Conservation (phyloP, 2,888 invertebrate species). For the Eugnorisma glareosa region DNA sequence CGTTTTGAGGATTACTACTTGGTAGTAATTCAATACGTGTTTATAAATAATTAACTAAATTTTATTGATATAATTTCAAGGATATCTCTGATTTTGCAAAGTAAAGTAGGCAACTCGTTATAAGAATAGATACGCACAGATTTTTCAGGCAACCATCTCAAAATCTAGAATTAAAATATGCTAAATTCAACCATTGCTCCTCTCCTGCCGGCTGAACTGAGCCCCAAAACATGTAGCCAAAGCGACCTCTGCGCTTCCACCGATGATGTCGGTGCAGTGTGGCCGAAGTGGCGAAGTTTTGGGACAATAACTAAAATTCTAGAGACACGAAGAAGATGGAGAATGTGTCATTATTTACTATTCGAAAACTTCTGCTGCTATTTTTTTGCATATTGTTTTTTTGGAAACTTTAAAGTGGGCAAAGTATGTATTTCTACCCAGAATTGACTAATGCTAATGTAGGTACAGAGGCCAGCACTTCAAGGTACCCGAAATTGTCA, state of each 20-base stretch:
- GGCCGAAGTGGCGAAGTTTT: background rate
- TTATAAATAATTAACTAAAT: background rate
- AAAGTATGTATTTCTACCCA: background rate
- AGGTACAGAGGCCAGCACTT: background rate
- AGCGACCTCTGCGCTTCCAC: background rate
- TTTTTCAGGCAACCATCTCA: background rate
- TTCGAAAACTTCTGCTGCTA: background rate
- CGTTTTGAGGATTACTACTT: background rate
- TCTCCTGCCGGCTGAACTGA: background rate
- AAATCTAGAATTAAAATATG: background rate
- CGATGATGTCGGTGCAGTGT: background rate
- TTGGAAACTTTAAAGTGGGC: background rate
- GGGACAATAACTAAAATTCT: background rate
- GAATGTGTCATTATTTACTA: background rate
- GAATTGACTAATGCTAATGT: background rate
- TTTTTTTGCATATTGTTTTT: background rate
- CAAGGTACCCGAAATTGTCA: too few species aligned
- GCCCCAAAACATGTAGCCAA: background rate
- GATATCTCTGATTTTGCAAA: constrained; percentile 15
- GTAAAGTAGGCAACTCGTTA: background rate
- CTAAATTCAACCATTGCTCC: background rate
- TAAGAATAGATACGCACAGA: background rate
- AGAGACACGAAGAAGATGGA: background rate
- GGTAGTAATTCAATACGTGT: background rate
- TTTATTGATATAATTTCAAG: constrained; percentile 1